phyloP scores from a whole-genome alignment of 2,113 vertebrate genomes.

The Psittacula cyanocephala region DNA sequence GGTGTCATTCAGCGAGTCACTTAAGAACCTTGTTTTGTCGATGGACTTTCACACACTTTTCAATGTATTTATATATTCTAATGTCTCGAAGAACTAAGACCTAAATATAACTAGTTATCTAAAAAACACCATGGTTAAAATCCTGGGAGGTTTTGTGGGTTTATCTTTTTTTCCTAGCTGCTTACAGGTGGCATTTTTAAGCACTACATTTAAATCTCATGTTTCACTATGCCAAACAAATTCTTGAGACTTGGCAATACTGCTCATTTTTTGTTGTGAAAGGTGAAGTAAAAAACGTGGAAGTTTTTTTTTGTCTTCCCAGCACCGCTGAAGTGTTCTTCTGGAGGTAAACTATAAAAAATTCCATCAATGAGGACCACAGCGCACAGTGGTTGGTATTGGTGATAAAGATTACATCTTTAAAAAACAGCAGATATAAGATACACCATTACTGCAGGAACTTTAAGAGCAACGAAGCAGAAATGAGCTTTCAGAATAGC shows the following conservation, averaged over 20 bases:
- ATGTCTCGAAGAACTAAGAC: not conserved
- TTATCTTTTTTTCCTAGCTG: not conserved
- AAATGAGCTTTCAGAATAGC: conserved; percentile 7
- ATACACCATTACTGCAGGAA: not conserved
- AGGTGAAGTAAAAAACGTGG: not conserved
- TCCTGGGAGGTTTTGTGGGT: not conserved
- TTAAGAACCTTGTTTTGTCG: not conserved
- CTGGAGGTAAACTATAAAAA: conserved; percentile 34
- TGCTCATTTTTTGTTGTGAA: not conserved
- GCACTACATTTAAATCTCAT: conserved; percentile 21
- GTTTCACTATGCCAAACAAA: not conserved
- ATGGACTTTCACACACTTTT: not conserved
- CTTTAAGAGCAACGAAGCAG: conserved; percentile 22
- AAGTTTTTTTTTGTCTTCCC: not conserved
- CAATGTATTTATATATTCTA: not conserved
- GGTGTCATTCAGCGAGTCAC: not conserved
- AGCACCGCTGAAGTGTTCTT: not conserved
- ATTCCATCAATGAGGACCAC: conserved; percentile 29
- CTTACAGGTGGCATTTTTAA: not conserved
- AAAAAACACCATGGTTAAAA: not conserved
- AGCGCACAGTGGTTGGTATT: conserved; percentile 36
- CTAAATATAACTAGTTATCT: not conserved
- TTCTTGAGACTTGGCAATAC: not conserved
- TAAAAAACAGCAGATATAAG: conserved; percentile 30
- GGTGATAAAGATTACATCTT: conserved; percentile 51